A percentile compares a stretch with the other conserved stretches of the same genome.
Evolutionary conservation across 2,888 invertebrate genomes (phyloP).

Genomic region (Folsomia candida): DNA sequence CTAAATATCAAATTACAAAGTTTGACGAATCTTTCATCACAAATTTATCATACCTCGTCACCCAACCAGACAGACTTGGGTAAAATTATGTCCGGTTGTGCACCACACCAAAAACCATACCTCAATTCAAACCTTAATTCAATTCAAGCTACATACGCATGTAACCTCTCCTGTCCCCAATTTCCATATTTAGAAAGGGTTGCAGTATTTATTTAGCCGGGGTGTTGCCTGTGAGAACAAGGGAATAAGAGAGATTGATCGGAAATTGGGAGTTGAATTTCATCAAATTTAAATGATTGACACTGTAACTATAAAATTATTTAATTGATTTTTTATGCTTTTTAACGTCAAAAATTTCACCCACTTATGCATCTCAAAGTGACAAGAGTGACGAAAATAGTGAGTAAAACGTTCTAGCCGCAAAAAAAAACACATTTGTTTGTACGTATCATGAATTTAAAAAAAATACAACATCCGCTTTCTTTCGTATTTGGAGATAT

Average conservation of each 20-base stretch:
- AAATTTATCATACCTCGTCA: too few species aligned
- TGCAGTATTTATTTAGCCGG: background rate
- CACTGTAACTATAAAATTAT: background rate
- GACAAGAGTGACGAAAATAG: background rate
- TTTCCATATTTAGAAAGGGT: background rate
- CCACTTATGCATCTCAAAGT: background rate
- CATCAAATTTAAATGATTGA: background rate
- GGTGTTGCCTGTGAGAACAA: background rate
- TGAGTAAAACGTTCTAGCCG: too few species aligned
- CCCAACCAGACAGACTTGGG: too few species aligned
- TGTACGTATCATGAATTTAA: too few species aligned
- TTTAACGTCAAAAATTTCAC: slow-evolving; percentile 16
- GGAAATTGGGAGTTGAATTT: background rate
- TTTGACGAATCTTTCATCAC: background rate
- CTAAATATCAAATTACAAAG: background rate
- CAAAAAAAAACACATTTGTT: too few species aligned
- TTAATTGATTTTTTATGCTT: slow-evolving; percentile 20
- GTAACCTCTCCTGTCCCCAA: background rate
- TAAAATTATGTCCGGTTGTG: background rate
- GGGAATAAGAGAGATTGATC: background rate
- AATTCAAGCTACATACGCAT: too few species aligned
- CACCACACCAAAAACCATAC: background rate
- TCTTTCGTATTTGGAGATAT: too few species aligned
- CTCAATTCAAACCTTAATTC: background rate
- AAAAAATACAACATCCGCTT: too few species aligned